A percentile compares a stretch with the other conserved stretches of the same genome.
These are phyloP conservation scores for Zalophus californianus DNA, from an alignment of 2,797 vertebrate species.

Conservation along the genomic window DNA sequence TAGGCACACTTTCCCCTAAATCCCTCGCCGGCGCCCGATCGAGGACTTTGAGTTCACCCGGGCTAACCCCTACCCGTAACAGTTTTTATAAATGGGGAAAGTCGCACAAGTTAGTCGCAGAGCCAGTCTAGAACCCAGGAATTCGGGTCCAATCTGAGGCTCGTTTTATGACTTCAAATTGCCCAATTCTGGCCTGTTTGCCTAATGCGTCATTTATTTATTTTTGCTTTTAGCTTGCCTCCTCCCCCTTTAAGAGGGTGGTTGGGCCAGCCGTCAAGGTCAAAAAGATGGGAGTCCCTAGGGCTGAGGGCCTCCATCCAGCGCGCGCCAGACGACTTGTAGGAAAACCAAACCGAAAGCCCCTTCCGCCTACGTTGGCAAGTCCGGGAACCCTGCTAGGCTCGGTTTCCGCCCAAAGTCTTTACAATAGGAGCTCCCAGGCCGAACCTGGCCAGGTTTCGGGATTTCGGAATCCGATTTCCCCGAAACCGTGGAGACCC, in stretches of 20 bases:
- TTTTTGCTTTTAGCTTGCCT: background rate
- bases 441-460: background rate
- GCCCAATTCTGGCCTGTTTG: background rate
- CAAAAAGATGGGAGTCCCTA: background rate
- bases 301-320: background rate
- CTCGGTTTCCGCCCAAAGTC: constrained; percentile 36
- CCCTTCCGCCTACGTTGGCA: constrained; percentile 68
- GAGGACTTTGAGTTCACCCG: background rate
- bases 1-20: constrained; percentile 61
- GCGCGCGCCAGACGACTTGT: background rate
- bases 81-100: background rate
- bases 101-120: background rate
- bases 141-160: background rate
- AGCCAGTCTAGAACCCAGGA: background rate
- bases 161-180: background rate
- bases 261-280: background rate
- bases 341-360: constrained; percentile 70
- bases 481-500: background rate
- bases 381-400: constrained; percentile 23
- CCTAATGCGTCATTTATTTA: background rate
- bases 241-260: background rate
- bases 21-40: background rate
- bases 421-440: constrained; percentile 31
- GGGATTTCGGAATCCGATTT: constrained; percentile 64
- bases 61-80: background rate